These are phyloP conservation scores for Pelmatolapia mariae DNA, from an alignment of 2,113 vertebrate genomes.

Conservation along the genomic window DNA sequence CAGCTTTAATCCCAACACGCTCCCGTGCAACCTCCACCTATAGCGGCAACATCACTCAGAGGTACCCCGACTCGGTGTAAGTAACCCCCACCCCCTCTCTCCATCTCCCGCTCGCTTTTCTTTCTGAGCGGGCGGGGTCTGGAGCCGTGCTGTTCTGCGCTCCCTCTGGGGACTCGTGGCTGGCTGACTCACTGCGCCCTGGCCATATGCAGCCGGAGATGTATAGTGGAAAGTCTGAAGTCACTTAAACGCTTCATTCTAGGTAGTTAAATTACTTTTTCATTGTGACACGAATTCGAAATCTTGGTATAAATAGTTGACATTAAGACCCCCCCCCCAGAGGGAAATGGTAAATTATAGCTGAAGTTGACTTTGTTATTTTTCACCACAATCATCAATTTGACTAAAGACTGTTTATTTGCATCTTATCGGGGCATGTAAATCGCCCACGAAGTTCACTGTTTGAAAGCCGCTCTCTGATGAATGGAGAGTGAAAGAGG, in stretches of 20 bases:
- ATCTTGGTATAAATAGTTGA: neutral
- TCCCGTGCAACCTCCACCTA: slow-evolving; percentile 26
- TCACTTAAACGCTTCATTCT: neutral
- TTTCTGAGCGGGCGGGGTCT: slow-evolving; percentile 44
- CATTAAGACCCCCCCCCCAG: neutral
- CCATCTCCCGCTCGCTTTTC: neutral
- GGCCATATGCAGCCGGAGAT: neutral
- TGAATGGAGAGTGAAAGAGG: slow-evolving; percentile 1
- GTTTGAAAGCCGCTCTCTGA: slow-evolving; percentile 36
- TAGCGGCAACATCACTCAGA: slow-evolving; percentile 30
- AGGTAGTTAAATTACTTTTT: neutral
- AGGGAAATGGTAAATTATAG: neutral
- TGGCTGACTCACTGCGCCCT: slow-evolving; percentile 43
- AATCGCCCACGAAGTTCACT: slow-evolving; percentile 14
- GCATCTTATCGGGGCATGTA: neutral
- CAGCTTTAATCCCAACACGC: slow-evolving; percentile 18
- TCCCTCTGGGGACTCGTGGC: slow-evolving; percentile 14
- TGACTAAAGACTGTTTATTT: neutral
- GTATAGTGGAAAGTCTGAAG: neutral
- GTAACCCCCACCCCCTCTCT: neutral
- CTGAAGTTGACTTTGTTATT: neutral
- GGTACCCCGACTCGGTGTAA: slow-evolving; percentile 31
- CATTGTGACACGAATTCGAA: neutral
- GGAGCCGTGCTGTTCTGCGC: slow-evolving; percentile 3
- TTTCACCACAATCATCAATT: neutral